phyloP scores from a whole-genome alignment of 1,140 invertebrate species.

The Cydia amplana region DNA sequence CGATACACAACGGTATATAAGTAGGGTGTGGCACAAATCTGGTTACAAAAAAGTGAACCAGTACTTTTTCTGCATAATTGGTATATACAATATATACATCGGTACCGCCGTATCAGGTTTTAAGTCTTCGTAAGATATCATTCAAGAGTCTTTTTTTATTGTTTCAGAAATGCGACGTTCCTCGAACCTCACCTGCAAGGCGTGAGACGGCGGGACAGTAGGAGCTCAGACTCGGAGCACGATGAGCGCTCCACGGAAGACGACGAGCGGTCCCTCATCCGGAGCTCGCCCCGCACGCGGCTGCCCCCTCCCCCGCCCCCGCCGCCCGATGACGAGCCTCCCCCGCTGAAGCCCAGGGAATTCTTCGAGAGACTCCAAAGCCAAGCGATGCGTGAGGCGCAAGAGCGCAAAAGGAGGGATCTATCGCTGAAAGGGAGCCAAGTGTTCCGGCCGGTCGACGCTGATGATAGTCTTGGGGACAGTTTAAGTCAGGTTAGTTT shows the following conservation, averaged over 20 bases:
- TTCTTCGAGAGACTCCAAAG: conserved; percentile 72
- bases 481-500: conserved; percentile 70
- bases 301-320: conserved; percentile 67
- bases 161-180: conserved; percentile 78
- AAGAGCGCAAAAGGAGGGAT: conserved; percentile 62
- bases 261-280: conserved; percentile 73
- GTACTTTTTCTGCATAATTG: too few relatives aligned
- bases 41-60: conserved; percentile 4
- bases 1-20: background rate
- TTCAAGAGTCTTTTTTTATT: conserved; percentile 44
- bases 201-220: conserved; percentile 68
- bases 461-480: conserved; percentile 67
- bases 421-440: conserved; percentile 54
- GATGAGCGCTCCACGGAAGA: conserved; percentile 78
- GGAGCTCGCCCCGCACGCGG: conserved; percentile 62
- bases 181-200: conserved; percentile 77
- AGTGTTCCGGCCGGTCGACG: conserved; percentile 61
- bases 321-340: conserved; percentile 70
- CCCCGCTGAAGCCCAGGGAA: conserved; percentile 68
- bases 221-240: conserved; percentile 74
- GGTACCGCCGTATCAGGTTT: too few relatives aligned
- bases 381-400: conserved; percentile 69
- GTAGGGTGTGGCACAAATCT: background rate
- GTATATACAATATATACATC: too few relatives aligned
- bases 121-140: background rate